Percentiles rank a stretch among this genome's conserved stretches.
Evolutionary conservation across 2,797 vertebrate species (phyloP).

Genomic region (Chloroceryle inda): DNA sequence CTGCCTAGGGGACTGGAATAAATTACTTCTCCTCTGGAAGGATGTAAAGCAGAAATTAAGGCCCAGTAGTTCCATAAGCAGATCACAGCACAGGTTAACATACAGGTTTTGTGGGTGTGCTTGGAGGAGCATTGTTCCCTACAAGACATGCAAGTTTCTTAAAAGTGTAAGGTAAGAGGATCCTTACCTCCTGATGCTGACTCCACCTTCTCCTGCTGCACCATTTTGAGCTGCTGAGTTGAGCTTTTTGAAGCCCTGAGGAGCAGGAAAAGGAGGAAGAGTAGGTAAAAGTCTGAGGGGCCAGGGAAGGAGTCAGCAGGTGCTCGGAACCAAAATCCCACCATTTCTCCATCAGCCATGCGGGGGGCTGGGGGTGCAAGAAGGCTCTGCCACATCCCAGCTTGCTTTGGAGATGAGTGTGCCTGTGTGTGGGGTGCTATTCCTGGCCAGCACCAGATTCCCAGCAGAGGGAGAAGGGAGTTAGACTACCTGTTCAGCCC

Average conservation of each 20-base stretch:
- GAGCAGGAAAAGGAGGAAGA: not conserved
- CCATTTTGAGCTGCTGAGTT: not conserved
- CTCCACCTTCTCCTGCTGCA: not conserved
- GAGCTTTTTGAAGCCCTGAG: not conserved
- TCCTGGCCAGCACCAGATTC: not conserved
- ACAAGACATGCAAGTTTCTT: not conserved
- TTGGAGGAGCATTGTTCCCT: not conserved
- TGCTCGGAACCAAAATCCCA: not conserved
- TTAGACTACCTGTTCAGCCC: not conserved
- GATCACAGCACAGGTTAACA: not conserved
- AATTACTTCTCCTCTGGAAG: not conserved
- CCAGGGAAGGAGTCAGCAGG: fast-evolving
- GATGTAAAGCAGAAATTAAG: not conserved
- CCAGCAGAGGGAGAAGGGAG: not conserved
- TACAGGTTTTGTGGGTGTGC: fast-evolving
- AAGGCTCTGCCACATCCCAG: not conserved
- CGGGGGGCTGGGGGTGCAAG: not conserved
- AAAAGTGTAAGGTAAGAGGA: not conserved
- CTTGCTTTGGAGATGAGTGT: not conserved
- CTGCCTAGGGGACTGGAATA: not conserved
- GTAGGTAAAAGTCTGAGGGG: not conserved
- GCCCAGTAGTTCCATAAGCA: not conserved
- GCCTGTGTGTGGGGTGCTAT: not conserved
- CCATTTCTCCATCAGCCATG: not conserved
- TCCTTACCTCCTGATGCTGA: not conserved